Conservation (phyloP, 2,113 vertebrate species). For the Trogon surrucura region DNA sequence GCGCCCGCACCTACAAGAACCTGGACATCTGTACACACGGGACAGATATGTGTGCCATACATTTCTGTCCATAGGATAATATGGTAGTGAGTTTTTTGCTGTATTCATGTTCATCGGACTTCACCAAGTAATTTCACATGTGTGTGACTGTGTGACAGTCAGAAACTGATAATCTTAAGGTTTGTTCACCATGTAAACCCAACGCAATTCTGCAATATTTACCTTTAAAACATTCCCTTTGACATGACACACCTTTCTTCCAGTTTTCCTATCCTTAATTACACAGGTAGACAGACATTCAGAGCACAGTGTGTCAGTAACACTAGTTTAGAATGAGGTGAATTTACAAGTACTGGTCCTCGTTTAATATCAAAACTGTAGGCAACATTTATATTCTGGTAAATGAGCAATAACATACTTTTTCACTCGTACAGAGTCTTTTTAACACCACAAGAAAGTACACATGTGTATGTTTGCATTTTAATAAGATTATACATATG, state of each 20-base stretch:
- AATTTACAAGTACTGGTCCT: neutral
- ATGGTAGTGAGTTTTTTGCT: neutral
- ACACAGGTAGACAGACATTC: neutral
- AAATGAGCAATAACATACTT: neutral
- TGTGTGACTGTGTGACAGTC: neutral
- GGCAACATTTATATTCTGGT: neutral
- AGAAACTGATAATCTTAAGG: neutral
- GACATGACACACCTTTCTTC: neutral
- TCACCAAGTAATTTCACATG: neutral
- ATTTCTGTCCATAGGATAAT: neutral
- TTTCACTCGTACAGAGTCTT: neutral
- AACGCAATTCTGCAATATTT: neutral
- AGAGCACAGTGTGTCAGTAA: neutral
- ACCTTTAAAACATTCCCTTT: neutral
- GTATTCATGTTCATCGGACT: neutral
- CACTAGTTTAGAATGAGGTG: neutral
- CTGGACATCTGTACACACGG: accelerated
- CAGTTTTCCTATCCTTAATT: neutral
- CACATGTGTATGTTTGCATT: neutral
- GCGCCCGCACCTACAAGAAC: neutral
- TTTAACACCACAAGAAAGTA: neutral
- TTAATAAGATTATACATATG: neutral
- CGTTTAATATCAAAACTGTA: neutral
- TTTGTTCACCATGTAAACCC: neutral
- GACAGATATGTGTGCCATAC: too few relatives aligned